A percentile compares a stretch with the other conserved stretches of the same genome.
phyloP scores from a whole-genome alignment of 2,888 invertebrate genomes.

The Hydrotaea diabolus region DNA sequence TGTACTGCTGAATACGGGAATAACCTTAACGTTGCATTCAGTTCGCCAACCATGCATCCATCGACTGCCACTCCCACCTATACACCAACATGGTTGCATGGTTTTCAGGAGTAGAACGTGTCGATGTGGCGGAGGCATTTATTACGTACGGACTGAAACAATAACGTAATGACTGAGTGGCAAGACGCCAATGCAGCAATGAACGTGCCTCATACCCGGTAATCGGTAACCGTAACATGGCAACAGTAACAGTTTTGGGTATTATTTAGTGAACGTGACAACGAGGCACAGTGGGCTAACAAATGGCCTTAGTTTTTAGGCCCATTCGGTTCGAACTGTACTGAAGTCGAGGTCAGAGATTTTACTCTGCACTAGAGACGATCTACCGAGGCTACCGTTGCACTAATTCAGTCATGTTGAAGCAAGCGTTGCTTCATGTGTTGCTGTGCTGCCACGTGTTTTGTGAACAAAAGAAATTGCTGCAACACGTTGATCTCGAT shows the following conservation, averaged over 20 bases:
- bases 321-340: no score
- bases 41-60: not conserved
- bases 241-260: not conserved
- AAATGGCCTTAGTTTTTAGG: no score
- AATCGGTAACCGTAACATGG: not conserved
- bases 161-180: not conserved
- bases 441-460: no score
- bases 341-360: no score
- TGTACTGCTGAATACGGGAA: not conserved
- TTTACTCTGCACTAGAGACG: no score
- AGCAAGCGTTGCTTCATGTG: no score
- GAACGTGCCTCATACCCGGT: constrained; percentile 7
- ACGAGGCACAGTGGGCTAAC: no score
- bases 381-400: no score
- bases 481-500: no score
- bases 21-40: constrained; percentile 3
- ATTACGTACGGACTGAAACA: no score
- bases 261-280: not conserved
- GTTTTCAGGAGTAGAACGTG: not conserved
- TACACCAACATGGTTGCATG: not conserved
- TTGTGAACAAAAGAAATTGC: no score
- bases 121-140: not conserved
- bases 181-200: not conserved
- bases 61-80: constrained; percentile 21
- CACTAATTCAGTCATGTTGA: no score